Conservation (phyloP, 1,140 invertebrate species). For the Drosophila parabipectinata region DNA sequence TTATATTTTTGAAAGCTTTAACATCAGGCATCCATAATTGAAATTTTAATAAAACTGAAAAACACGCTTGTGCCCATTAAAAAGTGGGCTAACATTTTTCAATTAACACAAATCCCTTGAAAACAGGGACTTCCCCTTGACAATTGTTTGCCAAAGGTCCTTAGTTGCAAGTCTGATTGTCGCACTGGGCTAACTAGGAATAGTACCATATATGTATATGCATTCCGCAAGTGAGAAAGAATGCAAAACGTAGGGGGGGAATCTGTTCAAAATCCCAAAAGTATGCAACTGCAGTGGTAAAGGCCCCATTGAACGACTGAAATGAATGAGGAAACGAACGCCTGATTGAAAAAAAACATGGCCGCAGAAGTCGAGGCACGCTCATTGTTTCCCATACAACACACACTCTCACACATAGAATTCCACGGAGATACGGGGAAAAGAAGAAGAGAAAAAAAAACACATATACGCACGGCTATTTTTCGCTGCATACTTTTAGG, state of each 20-base stretch:
- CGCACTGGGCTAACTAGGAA: slow-evolving; percentile 37
- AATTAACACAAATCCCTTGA: slow-evolving; percentile 51
- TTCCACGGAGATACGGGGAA: slow-evolving; percentile 1
- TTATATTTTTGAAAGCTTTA: not conserved
- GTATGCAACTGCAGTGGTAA: slow-evolving; percentile 62
- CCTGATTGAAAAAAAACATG: slow-evolving; percentile 77
- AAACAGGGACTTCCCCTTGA: slow-evolving; percentile 18
- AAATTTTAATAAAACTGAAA: not conserved
- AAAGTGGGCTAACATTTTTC: slow-evolving; percentile 44
- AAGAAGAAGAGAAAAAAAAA: slow-evolving; percentile 9
- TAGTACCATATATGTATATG: not conserved
- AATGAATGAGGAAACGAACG: slow-evolving; percentile 55
- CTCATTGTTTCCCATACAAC: slow-evolving; percentile 44
- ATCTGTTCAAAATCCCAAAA: slow-evolving; percentile 76
- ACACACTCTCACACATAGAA: slow-evolving; percentile 12
- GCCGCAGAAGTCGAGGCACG: slow-evolving; percentile 37
- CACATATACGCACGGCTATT: slow-evolving; percentile 30
- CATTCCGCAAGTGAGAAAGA: not conserved
- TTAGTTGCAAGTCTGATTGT: slow-evolving; percentile 25
- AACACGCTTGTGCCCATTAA: not conserved
- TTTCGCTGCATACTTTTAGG: slow-evolving; percentile 51
- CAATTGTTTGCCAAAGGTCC: slow-evolving; percentile 30
- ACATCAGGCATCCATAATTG: not conserved
- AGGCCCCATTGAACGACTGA: slow-evolving; percentile 56
- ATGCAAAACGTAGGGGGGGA: slow-evolving; percentile 21